phyloP scores from a whole-genome alignment of 2,113 vertebrate genomes.

The Anoura caudifer region DNA sequence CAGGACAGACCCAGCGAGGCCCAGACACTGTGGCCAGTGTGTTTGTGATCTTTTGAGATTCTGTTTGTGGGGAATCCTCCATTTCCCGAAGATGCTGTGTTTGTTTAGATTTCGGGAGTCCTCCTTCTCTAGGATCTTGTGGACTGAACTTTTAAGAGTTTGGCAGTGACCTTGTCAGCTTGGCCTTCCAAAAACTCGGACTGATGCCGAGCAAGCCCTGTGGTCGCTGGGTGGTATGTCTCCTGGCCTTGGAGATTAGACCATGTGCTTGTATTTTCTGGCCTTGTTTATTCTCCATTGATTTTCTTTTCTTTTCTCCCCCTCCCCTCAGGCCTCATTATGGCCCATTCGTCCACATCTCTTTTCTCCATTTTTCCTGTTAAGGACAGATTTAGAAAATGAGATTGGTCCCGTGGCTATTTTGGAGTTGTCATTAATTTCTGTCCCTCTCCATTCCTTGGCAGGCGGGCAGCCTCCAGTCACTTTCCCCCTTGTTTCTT shows the following conservation, averaged over 20 bases:
- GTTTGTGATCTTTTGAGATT: not conserved
- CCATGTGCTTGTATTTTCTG: not conserved
- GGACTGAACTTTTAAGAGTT: not conserved
- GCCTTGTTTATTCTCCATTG: slow-evolving; percentile 36
- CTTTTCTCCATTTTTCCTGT: slow-evolving; percentile 56
- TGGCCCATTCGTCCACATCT: slow-evolving; percentile 50
- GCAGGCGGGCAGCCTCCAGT: not conserved
- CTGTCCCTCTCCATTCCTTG: not conserved
- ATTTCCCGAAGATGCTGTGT: not conserved
- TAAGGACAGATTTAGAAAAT: slow-evolving; percentile 68
- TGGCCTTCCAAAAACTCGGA: not conserved
- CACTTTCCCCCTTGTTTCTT: not conserved
- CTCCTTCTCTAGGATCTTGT: not conserved
- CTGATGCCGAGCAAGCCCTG: not conserved
- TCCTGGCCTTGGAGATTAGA: not conserved
- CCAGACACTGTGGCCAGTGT: not conserved
- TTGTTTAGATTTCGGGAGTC: not conserved
- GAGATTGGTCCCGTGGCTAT: slow-evolving; percentile 54
- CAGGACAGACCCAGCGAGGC: not conserved
- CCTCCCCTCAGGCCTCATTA: slow-evolving; percentile 26
- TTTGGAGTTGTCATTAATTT: slow-evolving; percentile 65
- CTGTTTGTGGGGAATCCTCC: not conserved
- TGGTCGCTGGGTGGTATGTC: not conserved
- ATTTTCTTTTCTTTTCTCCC: not conserved
- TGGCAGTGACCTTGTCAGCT: not conserved